Conservation (phyloP, 2,888 invertebrate species). For the Acronicta alni region DNA sequence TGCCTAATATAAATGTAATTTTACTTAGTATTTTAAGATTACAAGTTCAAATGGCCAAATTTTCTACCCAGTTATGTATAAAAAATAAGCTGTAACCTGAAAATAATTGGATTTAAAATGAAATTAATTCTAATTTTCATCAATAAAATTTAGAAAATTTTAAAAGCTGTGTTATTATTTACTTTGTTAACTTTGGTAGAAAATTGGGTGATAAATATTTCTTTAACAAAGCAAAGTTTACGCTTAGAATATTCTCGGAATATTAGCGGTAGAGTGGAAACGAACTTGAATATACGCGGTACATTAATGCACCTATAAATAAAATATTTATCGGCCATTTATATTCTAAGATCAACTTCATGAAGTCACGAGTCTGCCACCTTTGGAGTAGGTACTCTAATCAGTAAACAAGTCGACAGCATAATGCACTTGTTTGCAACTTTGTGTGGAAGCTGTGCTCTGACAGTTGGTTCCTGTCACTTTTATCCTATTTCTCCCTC, state of each 20-base stretch:
- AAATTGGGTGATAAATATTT: background rate
- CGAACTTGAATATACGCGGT: conserved; percentile 2
- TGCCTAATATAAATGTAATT: conserved; percentile 6
- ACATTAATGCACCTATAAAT: conserved; percentile 9
- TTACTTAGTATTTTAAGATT: background rate
- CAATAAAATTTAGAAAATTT: no score
- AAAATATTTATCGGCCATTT: conserved; percentile 38
- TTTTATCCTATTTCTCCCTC: no score
- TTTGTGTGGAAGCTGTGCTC: background rate
- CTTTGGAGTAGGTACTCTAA: conserved; percentile 6
- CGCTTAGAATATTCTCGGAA: no score
- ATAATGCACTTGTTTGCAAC: background rate
- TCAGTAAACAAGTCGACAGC: conserved; percentile 7
- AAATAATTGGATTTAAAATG: background rate
- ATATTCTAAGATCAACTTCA: conserved; percentile 10
- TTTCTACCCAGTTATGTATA: background rate
- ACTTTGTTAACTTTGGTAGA: background rate
- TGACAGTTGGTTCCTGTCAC: background rate
- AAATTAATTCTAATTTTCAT: no score
- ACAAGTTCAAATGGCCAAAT: background rate
- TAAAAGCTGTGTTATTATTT: background rate
- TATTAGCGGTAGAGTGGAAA: no score
- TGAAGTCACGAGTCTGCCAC: conserved; percentile 15
- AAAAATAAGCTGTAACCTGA: background rate
- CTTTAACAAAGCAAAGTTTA: no score